These are phyloP conservation scores for Sebastes kiyomatsui DNA, from an alignment of 2,797 vertebrate species.

Conservation along the genomic window DNA sequence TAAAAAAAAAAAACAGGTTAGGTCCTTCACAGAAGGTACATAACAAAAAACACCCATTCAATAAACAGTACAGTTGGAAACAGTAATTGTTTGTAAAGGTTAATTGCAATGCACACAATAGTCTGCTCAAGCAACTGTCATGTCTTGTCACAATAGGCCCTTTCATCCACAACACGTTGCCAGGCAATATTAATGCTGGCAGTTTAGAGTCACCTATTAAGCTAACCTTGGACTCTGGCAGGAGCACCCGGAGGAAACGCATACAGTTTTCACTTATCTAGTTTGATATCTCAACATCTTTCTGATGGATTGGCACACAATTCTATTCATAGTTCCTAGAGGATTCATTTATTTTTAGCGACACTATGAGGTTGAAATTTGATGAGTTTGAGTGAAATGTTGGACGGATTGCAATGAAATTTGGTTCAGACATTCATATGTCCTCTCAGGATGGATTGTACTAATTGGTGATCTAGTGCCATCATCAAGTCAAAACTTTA, in stretches of 20 bases:
- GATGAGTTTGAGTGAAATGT: background rate
- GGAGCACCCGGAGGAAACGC: background rate
- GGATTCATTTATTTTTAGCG: background rate
- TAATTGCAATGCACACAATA: background rate
- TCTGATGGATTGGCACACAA: background rate
- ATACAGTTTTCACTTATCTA: background rate
- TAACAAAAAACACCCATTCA: conserved; percentile 2
- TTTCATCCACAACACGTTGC: background rate
- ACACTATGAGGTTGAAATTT: background rate
- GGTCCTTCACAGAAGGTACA: background rate
- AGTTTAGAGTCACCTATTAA: background rate
- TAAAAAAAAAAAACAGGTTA: background rate
- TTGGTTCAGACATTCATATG: too few species aligned
- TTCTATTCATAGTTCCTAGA: background rate
- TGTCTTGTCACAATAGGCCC: background rate
- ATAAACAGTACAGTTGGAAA: conserved; percentile 11
- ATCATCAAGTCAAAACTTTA: background rate
- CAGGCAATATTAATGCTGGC: background rate
- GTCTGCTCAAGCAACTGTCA: background rate
- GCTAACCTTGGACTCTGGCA: background rate
- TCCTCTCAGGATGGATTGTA: background rate
- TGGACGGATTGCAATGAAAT: background rate
- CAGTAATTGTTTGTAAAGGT: background rate
- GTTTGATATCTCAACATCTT: background rate
- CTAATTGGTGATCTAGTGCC: background rate